Conservation (phyloP, 2,113 vertebrate species). For the Thamnophis sirtalis region DNA sequence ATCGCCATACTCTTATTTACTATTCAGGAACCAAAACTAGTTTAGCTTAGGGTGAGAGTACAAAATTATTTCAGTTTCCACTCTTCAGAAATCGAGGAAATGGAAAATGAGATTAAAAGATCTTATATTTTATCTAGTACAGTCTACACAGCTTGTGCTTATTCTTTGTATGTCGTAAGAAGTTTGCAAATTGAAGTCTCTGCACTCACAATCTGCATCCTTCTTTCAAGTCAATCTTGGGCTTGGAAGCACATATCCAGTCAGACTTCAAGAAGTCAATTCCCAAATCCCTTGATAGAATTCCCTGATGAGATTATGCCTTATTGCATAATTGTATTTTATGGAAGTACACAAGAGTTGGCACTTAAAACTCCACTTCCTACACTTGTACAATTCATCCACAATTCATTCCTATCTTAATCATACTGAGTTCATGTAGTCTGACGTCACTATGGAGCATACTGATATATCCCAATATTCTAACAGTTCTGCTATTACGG, state of each 20-base stretch:
- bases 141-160: not conserved
- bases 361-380: not conserved
- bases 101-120: not conserved
- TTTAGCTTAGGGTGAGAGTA: not conserved
- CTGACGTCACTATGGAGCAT: not conserved
- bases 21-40: not conserved
- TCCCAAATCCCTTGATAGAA: not conserved
- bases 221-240: not conserved
- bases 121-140: not conserved
- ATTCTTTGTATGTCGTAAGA: not conserved
- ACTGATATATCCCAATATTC: not conserved
- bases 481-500: not conserved
- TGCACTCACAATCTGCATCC: not conserved
- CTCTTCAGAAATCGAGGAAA: not conserved
- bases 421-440: not conserved
- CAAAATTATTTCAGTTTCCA: not conserved
- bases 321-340: not conserved
- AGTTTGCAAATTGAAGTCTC: not conserved
- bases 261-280: not conserved
- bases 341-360: not conserved
- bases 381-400: not conserved
- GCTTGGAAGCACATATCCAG: not conserved
- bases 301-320: not conserved
- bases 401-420: not conserved
- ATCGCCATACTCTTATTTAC: not conserved